These are phyloP conservation scores for Lutra lutra DNA, from an alignment of 2,797 vertebrate genomes.

Conservation along the genomic window DNA sequence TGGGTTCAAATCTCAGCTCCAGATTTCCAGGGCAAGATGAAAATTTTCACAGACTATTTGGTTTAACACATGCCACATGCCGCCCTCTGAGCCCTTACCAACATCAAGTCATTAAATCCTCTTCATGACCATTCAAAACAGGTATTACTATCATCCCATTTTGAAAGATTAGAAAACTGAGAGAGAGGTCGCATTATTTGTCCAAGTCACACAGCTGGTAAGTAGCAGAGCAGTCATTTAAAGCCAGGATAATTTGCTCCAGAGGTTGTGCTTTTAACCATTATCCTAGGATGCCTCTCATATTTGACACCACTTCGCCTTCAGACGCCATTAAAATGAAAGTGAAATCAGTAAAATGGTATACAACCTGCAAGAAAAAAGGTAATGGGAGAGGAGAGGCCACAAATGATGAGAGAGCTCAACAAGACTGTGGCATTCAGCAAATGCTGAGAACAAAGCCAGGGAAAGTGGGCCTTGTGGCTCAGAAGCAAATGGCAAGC, in stretches of 20 bases:
- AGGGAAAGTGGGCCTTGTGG: neutral
- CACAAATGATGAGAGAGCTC: neutral
- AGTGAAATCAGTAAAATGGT: neutral
- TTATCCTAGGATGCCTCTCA: neutral
- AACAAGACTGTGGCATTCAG: neutral
- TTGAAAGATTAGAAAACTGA: slow-evolving; percentile 24
- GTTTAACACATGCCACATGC: neutral
- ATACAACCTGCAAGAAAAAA: neutral
- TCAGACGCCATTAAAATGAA: neutral
- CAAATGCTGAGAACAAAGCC: neutral
- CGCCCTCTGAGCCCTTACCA: neutral
- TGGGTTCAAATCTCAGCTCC: neutral
- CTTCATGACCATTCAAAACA: neutral
- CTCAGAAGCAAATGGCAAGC: neutral
- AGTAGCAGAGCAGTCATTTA: neutral
- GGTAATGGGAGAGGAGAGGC: neutral
- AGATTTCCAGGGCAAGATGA: neutral
- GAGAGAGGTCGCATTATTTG: neutral
- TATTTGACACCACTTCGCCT: neutral
- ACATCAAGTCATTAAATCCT: neutral
- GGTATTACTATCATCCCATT: neutral
- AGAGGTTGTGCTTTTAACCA: neutral
- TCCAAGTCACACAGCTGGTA: neutral
- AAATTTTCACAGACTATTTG: neutral
- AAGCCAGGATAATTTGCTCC: neutral